Evolutionary conservation across 2,113 vertebrate species (phyloP), one percentile per base, ranked within the genome.

Genomic region (Oryzias woworae): DNA sequence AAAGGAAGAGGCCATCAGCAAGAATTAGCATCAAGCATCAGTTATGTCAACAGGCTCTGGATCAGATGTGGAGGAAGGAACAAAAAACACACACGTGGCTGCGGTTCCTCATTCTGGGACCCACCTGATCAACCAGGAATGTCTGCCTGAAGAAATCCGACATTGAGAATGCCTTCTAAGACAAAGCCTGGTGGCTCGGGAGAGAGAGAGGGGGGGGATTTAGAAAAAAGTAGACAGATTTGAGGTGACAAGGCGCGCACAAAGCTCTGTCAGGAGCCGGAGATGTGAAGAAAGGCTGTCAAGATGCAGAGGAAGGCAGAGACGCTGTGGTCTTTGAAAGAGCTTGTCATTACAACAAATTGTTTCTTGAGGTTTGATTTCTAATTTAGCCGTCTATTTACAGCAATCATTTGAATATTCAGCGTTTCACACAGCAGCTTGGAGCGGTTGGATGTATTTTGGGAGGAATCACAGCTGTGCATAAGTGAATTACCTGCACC

Each of bases 201-300:
- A 36, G 5, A 18, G 49, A 43, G 20, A 66, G 53, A n/a, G 6
- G 41, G n/a, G 18, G 12, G 31, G 24, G 18, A 51, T 53, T 14
- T 23, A 57, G 63, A 74, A 83, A 77, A 83, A 81, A 50, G 61
- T 58, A 75, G 71, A 81, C 67, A 75, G 78, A 91, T 85, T 71
- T 66, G 83, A 86, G 77, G 80, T 85, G 88, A 90, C 88, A 89
- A 84, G 74, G 66, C 58, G 18, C 26, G 68, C 71, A 86, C 86
- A 90, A 90, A 91, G 86, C 83, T 73, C 56, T 84, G 87, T 87
- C 76, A 81, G 53, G 58, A 86, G 69, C 24, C 60, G 53, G 83
- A 84, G 83, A 88, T 63, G 58, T 89, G 89, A 89, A 84, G 77
- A 89, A 83, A 87, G 84, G 69, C 87, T 88, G 85, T 88, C 86